Percentiles rank a stretch among this genome's conserved stretches.
phyloP scores from a whole-genome alignment of 2,888 invertebrate genomes.

The Spicauda simplicius region DNA sequence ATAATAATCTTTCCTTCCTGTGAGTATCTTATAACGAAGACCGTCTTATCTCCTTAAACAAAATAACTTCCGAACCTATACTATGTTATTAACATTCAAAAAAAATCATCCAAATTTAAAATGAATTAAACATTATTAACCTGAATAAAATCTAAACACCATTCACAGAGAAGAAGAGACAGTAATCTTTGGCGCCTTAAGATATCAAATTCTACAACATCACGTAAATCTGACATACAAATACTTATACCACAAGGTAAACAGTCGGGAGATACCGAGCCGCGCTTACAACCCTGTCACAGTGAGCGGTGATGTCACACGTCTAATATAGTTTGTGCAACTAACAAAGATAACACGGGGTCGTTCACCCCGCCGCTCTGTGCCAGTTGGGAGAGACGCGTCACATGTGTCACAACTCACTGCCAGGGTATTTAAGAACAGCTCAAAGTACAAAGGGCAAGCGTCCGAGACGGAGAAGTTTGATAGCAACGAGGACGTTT shows the following conservation, averaged over 20 bases:
- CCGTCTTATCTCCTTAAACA: no score
- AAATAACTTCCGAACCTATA: no score
- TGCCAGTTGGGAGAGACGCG: conserved; percentile 60
- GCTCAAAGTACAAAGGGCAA: conserved; percentile 12
- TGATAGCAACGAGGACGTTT: not conserved
- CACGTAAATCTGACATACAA: not conserved
- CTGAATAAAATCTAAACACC: no score
- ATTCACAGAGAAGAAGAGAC: no score
- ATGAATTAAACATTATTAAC: no score
- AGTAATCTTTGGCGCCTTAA: no score
- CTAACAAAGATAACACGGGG: conserved; percentile 70
- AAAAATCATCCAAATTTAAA: no score
- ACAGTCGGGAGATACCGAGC: conserved; percentile 42
- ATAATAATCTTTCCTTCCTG: no score
- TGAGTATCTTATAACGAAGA: no score
- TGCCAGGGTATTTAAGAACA: conserved; percentile 14
- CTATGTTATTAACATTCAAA: no score
- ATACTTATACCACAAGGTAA: not conserved
- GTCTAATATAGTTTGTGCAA: conserved; percentile 72
- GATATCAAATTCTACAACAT: not conserved
- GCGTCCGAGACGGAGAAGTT: not conserved
- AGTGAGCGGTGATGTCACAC: conserved; percentile 72
- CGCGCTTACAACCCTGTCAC: conserved; percentile 59
- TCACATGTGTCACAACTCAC: conserved; percentile 4
- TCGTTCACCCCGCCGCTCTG: conserved; percentile 67